Percentiles rank a stretch among this genome's conserved stretches.
phyloP scores from a whole-genome alignment of 2,888 invertebrate genomes.

The Drosophila quasianomalipes region DNA sequence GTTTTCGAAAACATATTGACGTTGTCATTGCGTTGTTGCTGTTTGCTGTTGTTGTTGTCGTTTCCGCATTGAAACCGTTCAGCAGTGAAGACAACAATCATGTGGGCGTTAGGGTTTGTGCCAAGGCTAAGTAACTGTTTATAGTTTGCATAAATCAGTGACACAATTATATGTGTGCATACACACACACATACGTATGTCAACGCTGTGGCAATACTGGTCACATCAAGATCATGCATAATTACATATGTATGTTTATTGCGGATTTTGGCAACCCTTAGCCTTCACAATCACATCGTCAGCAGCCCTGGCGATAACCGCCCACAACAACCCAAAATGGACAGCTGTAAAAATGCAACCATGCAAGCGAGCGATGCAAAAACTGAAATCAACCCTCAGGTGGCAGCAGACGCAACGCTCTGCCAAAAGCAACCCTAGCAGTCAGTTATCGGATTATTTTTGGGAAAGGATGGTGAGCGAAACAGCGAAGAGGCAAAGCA shows the following conservation, averaged over 20 bases:
- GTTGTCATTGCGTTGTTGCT: constrained; percentile 10
- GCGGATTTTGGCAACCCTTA: constrained; percentile 23
- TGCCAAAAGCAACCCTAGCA: constrained; percentile 35
- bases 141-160: constrained; percentile 17
- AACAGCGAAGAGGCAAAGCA: constrained; percentile 6
- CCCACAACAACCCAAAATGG: constrained; percentile 32
- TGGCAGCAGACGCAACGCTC: constrained; percentile 3
- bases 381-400: constrained; percentile 36
- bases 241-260: background rate
- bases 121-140: constrained; percentile 35
- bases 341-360: constrained; percentile 66
- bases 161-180: constrained; percentile 4
- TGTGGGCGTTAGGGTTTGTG: constrained; percentile 34
- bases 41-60: constrained; percentile 4
- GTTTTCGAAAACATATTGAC: constrained; percentile 10
- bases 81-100: constrained; percentile 21
- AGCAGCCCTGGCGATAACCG: constrained; percentile 45
- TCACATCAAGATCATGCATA: constrained; percentile 2
- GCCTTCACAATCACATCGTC: background rate
- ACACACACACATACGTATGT: background rate
- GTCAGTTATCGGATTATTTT: constrained; percentile 37
- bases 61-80: constrained; percentile 42
- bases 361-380: constrained; percentile 31
- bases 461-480: constrained; percentile 33
- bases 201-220: constrained; percentile 26